A percentile compares a stretch with the other conserved stretches of the same genome.
Evolutionary conservation across 2,113 vertebrate species (phyloP).

Genomic region (Antechinus stuartii): DNA sequence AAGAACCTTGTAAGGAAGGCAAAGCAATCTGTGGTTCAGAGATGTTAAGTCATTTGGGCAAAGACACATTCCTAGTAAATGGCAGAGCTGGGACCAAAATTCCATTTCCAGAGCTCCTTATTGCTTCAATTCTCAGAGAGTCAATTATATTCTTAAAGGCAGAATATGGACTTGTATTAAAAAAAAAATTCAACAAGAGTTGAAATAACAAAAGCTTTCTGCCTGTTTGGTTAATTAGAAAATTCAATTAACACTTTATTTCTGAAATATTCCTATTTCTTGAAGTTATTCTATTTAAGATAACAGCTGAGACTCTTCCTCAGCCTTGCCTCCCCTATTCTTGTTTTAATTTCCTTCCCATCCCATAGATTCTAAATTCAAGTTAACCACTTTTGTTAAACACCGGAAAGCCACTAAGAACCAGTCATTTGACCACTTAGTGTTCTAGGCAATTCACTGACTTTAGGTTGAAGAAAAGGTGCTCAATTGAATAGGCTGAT

Average conservation of each 20-base stretch:
- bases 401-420: not conserved
- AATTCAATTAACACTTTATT: constrained; percentile 11
- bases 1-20: not conserved
- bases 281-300: not conserved
- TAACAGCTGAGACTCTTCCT: not conserved
- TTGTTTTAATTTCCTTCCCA: not conserved
- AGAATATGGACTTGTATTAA: not conserved
- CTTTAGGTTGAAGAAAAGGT: not conserved
- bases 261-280: not conserved
- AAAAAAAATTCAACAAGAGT: not conserved
- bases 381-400: not conserved
- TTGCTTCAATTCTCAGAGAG: not conserved
- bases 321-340: not conserved
- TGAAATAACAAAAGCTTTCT: not conserved
- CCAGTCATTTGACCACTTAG: not conserved
- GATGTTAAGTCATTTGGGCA: not conserved
- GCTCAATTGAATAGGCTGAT: not conserved
- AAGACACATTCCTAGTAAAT: not conserved
- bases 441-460: not conserved
- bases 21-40: not conserved
- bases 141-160: not conserved
- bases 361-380: not conserved
- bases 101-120: not conserved
- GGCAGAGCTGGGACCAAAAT: not conserved
- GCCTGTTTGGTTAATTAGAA: not conserved